A percentile compares a stretch with the other conserved stretches of the same genome.
These are phyloP conservation scores for Pseudanteris insignis DNA, from an alignment of 2,888 invertebrate species.

Conservation along the genomic window DNA sequence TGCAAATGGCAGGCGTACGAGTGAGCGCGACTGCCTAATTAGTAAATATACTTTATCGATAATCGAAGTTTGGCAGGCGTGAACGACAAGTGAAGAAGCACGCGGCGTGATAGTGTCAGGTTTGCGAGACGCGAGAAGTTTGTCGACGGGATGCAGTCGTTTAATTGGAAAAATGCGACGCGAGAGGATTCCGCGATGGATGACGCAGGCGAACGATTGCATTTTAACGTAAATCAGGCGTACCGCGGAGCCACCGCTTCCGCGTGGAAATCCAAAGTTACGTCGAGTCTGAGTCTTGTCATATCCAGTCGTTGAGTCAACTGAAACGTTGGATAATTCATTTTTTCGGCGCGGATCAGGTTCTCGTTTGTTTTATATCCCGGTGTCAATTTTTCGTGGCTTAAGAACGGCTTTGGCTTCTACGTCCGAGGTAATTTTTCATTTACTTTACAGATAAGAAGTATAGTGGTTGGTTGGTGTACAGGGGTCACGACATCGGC, in stretches of 20 bases:
- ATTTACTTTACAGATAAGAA: too few species aligned
- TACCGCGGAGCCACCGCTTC: slow-evolving; percentile 38
- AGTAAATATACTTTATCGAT: slow-evolving; percentile 21
- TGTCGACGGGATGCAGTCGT: slow-evolving; percentile 37
- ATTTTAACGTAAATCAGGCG: slow-evolving; percentile 44
- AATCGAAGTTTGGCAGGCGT: slow-evolving; percentile 23
- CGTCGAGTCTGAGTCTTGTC: slow-evolving; percentile 42
- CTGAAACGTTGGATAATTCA: slow-evolving; percentile 40
- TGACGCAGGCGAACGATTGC: slow-evolving; percentile 42
- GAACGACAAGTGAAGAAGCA: slow-evolving; percentile 26
- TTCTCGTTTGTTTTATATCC: slow-evolving; percentile 39
- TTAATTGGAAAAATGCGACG: slow-evolving; percentile 46
- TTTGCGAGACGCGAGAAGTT: slow-evolving; percentile 44
- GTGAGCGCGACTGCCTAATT: too few species aligned
- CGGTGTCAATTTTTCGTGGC: too few species aligned
- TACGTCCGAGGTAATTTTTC: too few species aligned
- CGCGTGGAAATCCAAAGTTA: slow-evolving; percentile 44
- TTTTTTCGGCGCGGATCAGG: slow-evolving; percentile 37
- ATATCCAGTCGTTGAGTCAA: slow-evolving; percentile 36
- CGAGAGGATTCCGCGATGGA: slow-evolving; percentile 37
- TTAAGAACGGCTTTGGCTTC: too few species aligned
- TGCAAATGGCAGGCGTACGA: too few species aligned
- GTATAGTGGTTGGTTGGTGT: too few species aligned
- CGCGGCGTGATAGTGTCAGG: slow-evolving; percentile 36
- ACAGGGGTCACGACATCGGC: too few species aligned